Evolutionary conservation across 1,140 invertebrate species (phyloP), one percentile per base, ranked within the genome.

Genomic region (Procambarus virginalis): DNA sequence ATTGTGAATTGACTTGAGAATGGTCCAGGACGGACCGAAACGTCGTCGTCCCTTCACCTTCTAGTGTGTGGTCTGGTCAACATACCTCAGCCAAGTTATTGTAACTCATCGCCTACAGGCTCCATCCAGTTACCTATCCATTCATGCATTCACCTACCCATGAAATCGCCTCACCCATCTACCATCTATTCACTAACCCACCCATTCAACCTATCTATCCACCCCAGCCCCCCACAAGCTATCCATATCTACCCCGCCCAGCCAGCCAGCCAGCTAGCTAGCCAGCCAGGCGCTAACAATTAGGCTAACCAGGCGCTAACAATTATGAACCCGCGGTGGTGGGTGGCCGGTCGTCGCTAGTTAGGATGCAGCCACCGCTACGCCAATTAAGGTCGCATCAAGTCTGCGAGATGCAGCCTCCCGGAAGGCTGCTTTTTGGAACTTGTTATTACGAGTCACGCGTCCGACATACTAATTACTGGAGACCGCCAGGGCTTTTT

Each of bases 341-440:
- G 20, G 79, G 51, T 60, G 79, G 79, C 22, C 34, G 79, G 79
- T 9, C 75, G 75, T 45, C 22, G 48, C 51, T 81, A 14, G 79
- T 73, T 73, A 73, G 79, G 20, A 81, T 81, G 79, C 79, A 81
- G 51, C 12, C n/a, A 81, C 17, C 79, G 79, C 58, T 81, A 60
- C 58, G 79, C 79, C 79, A 81, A 81, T 81, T 81, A 81, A 60
- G 79, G 22, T 60, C 51, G 51, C 79, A 81, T 81, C 79, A 81
- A 34, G 79, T n/a, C 79, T 12, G 51, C 51, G 0, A 60, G 58
- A 9, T 81, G n/a, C 79, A 60, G 20, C 79, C 20, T 55, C 51
- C 79, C 79, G 79, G 79, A 81, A 81, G 48, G 79, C 2, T 34
- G 58, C 79, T 45, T 60, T 81, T 81, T 79, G 34, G 51, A 22